phyloP scores from a whole-genome alignment of 2,113 vertebrate genomes.

The Periophthalmodon schlosseri region DNA sequence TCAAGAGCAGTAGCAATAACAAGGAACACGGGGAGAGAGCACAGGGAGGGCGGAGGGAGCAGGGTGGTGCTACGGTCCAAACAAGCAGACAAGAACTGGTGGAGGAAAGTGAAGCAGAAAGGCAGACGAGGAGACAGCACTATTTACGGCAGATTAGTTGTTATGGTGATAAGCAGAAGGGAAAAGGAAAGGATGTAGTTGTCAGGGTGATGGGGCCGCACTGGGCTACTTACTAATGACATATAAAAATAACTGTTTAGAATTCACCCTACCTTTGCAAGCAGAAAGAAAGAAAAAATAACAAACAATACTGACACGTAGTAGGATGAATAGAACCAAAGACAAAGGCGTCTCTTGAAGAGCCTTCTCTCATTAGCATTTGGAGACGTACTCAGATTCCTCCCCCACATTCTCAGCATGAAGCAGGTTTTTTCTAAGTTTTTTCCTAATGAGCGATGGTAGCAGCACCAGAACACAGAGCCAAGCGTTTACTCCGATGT shows the following conservation, averaged over 20 bases:
- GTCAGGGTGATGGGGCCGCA: slow-evolving; percentile 73
- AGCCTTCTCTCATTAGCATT: slow-evolving; percentile 62
- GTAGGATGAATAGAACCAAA: slow-evolving; percentile 39
- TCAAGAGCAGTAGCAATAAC: slow-evolving; percentile 27
- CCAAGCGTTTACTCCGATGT: slow-evolving; percentile 25
- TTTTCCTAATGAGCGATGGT: slow-evolving; percentile 56
- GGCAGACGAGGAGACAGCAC: slow-evolving; percentile 44
- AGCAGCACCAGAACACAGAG: slow-evolving; percentile 32
- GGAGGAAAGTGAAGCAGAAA: slow-evolving; percentile 24
- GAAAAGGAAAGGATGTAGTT: slow-evolving; percentile 65
- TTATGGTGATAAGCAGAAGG: slow-evolving; percentile 74
- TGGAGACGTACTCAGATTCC: slow-evolving; percentile 58
- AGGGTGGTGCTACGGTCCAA: slow-evolving; percentile 37
- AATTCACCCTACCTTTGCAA: slow-evolving; percentile 53
- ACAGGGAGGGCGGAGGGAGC: slow-evolving; percentile 31
- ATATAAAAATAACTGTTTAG: slow-evolving; percentile 69
- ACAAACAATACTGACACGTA: slow-evolving; percentile 12
- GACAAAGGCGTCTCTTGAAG: slow-evolving; percentile 53
- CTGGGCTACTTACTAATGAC: slow-evolving; percentile 66
- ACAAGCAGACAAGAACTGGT: slow-evolving; percentile 25
- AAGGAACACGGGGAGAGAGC: slow-evolving; percentile 13
- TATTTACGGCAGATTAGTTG: slow-evolving; percentile 75
- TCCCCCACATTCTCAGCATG: slow-evolving; percentile 59
- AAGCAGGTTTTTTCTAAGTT: slow-evolving; percentile 51
- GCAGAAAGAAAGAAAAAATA: slow-evolving; percentile 9